These are phyloP conservation scores for Mirza zaza DNA, from an alignment of 2,113 vertebrate species.

Conservation along the genomic window DNA sequence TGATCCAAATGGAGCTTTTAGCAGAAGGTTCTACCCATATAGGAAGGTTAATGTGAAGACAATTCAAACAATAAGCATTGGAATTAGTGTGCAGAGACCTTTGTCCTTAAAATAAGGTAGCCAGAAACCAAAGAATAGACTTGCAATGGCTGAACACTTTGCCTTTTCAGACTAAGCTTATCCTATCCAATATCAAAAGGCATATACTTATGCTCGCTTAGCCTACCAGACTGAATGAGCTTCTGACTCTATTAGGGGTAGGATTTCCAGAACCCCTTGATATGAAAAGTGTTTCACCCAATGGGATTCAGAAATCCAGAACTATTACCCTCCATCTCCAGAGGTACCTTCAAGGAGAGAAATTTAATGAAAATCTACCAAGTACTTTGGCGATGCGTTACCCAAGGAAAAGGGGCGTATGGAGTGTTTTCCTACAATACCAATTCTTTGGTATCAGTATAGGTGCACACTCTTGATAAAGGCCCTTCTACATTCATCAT, in stretches of 20 bases:
- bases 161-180: background rate
- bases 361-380: background rate
- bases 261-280: background rate
- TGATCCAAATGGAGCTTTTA: slow-evolving; percentile 4
- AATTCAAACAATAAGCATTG: background rate
- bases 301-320: slow-evolving; percentile 45
- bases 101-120: background rate
- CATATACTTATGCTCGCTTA: background rate
- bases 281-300: background rate
- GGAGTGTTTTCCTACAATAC: background rate
- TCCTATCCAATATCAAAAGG: background rate
- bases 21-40: background rate
- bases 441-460: background rate
- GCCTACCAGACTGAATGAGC: background rate
- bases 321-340: background rate
- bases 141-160: background rate
- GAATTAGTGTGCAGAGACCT: background rate
- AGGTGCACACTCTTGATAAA: background rate
- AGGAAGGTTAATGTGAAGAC: background rate
- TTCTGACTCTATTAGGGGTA: background rate
- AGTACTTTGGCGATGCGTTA: background rate
- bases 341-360: background rate
- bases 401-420: background rate
- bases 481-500: background rate
- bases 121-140: background rate